Conservation (phyloP, 2,888 invertebrate species). For the Lasioglossum calceatum region DNA sequence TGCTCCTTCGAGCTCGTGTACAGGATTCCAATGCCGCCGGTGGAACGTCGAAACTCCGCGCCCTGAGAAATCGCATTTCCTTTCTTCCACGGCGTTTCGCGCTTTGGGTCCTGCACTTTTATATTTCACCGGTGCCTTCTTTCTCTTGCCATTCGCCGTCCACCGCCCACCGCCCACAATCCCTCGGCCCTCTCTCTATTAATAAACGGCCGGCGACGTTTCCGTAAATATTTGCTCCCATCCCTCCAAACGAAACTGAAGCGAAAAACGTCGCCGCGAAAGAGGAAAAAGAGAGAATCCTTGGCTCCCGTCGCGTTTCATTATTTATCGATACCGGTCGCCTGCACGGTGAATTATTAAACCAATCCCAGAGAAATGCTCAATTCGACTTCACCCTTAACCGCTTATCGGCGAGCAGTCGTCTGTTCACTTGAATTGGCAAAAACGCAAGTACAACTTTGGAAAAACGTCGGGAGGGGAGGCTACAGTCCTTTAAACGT, state of each 20-base stretch:
- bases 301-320: conserved; percentile 29
- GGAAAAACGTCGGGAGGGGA: too few species aligned
- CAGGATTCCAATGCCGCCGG: conserved; percentile 53
- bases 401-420: too few species aligned
- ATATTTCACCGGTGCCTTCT: not conserved
- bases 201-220: conserved; percentile 49
- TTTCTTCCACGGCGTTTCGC: conserved; percentile 30
- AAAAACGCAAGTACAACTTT: too few species aligned
- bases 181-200: conserved; percentile 16
- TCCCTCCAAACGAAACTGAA: conserved; percentile 16
- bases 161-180: not conserved
- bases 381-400: not conserved
- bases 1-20: conserved; percentile 60
- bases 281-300: not conserved
- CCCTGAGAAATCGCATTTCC: conserved; percentile 51
- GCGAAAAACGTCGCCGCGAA: conserved; percentile 31
- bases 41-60: conserved; percentile 28
- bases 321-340: conserved; percentile 41
- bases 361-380: not conserved
- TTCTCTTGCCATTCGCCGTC: not conserved
- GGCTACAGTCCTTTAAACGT: conserved; percentile 18
- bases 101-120: conserved; percentile 31
- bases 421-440: not conserved
- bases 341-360: conserved; percentile 42
- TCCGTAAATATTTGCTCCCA: conserved; percentile 48